Evolutionary conservation across 1,140 invertebrate species (phyloP).

Genomic region (Eubasilissa regina): DNA sequence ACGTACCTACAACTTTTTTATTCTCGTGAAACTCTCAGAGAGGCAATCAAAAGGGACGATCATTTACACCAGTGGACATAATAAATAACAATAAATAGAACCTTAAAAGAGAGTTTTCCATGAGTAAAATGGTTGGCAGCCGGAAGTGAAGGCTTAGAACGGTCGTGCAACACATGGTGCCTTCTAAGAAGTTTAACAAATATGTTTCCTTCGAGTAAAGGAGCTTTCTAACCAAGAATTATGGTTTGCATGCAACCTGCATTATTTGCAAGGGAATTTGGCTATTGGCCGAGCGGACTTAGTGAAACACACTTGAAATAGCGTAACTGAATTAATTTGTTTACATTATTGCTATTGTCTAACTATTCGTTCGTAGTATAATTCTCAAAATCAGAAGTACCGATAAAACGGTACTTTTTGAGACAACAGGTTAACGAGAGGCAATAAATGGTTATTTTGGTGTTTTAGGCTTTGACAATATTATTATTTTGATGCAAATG

Average conservation of each 20-base stretch:
- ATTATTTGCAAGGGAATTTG: conserved; percentile 13
- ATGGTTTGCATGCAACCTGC: conserved; percentile 46
- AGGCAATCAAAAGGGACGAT: not conserved
- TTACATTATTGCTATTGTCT: too few species aligned
- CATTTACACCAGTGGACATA: conserved; percentile 23
- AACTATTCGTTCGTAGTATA: too few species aligned
- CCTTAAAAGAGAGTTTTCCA: conserved; percentile 44
- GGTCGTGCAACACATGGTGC: conserved; percentile 54
- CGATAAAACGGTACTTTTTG: too few species aligned
- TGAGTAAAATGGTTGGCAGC: conserved; percentile 45
- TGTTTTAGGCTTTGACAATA: too few species aligned
- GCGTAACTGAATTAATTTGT: too few species aligned
- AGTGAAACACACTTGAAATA: not conserved
- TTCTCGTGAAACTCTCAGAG: not conserved
- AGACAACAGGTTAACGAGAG: too few species aligned
- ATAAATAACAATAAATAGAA: conserved; percentile 36
- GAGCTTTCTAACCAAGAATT: conserved; percentile 29
- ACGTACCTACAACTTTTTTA: conserved; percentile 1
- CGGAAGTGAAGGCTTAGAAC: conserved; percentile 42
- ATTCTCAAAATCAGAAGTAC: too few species aligned
- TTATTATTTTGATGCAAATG: too few species aligned
- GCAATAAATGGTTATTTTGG: too few species aligned
- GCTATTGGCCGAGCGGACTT: conserved; percentile 5
- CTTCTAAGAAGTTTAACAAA: conserved; percentile 50
- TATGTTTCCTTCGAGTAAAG: conserved; percentile 38